Evolutionary conservation across 2,888 invertebrate species (phyloP), one percentile per base, ranked within the genome.

Genomic region (Drosophila prolongata): DNA sequence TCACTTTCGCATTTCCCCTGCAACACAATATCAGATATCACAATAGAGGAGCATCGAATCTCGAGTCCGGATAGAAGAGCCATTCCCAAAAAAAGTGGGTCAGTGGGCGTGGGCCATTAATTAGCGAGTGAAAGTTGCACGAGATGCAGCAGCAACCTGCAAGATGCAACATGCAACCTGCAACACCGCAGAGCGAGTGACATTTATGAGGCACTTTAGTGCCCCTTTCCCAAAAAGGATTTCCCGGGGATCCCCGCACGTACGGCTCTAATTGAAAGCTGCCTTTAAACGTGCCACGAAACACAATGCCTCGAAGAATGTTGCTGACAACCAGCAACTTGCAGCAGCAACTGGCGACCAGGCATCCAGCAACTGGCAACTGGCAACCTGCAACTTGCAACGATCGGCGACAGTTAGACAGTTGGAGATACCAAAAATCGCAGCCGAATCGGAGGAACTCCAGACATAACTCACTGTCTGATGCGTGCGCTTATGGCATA

Each of bases 401-500:
- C 60, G 70, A 56, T 80, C 47, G 66, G 34, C 62, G 77, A 88
- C 79, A 75, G 76, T 80, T 78, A 75, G 77, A 81, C 80, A 87
- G 84, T 76, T 87, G 46, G 50, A 56, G 72, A 70, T 58, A 52
- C 66, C 38, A 16, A 34, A 61, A 46, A 19, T 14, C 52, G 27
- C 44, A 24, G 19, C 66, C 42, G 62, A 55, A 46, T 67, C 42
- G 55, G 13, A 66, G 62, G 64, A 72, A 64, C 70, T 71, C 70
- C 74, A 74, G 75, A 79, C 85, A 89, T 89, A 89, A 84, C 85
- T 89, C 82, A 88, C 87, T 72, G 61, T 35, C 83, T 88, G 88
- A 89, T 90, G 90, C 90, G 90, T 90, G 89, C 90, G 89, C 87
- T 90, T 90, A 90, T 90, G 90, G 90, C 89, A 90, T 90, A 90